phyloP scores from a whole-genome alignment of 1,140 invertebrate species.

The Neodiprion fabricii region DNA sequence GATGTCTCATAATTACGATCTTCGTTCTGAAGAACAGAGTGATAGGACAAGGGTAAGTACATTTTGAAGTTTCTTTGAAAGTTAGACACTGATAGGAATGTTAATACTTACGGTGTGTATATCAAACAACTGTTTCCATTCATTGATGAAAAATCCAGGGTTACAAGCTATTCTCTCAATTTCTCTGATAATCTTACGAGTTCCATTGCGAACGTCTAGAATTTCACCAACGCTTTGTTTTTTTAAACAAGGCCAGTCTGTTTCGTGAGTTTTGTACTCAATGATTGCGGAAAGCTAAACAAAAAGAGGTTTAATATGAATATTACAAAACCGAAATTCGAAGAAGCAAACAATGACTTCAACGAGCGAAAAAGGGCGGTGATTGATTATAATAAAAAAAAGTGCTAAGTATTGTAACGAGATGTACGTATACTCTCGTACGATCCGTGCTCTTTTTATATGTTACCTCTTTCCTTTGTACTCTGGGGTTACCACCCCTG shows the following conservation, averaged over 20 bases:
- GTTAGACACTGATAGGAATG: not conserved
- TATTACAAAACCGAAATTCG: not conserved
- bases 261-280: slow-evolving; percentile 45
- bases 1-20: not conserved
- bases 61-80: not conserved
- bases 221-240: slow-evolving; percentile 42
- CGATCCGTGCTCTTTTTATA: too few species aligned
- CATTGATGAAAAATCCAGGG: slow-evolving; percentile 42
- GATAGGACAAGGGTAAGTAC: not conserved
- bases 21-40: not conserved
- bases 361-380: too few species aligned
- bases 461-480: too few species aligned
- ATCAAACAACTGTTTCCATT: slow-evolving; percentile 36
- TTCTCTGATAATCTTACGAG: slow-evolving; percentile 41
- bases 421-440: too few species aligned
- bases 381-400: too few species aligned
- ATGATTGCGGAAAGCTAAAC: slow-evolving; percentile 41
- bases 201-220: slow-evolving; percentile 46
- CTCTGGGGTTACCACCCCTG: too few species aligned
- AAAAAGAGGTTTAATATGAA: not conserved
- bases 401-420: too few species aligned
- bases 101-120: not conserved
- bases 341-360: not conserved
- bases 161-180: slow-evolving; percentile 49
- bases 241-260: slow-evolving; percentile 46